Percentiles rank a stretch among this genome's conserved stretches.
phyloP scores from a whole-genome alignment of 1,140 invertebrate species.

The Chrysomallon squamiferum region DNA sequence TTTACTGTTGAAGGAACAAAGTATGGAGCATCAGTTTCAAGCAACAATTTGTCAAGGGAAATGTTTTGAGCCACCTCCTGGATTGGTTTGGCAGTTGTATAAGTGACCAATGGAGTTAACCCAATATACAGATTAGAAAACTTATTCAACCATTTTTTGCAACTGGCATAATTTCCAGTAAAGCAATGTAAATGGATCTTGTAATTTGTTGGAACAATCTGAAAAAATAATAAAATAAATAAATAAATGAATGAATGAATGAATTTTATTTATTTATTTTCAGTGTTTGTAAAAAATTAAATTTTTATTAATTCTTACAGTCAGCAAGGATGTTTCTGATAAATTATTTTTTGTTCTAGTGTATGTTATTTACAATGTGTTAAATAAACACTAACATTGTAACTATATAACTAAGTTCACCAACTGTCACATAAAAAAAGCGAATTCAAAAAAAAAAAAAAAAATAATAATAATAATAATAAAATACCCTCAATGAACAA shows the following conservation, averaged over 20 bases:
- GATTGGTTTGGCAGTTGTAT: constrained; percentile 42
- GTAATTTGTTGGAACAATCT: constrained; percentile 61
- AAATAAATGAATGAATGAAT: background rate
- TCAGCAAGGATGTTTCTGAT: too few relatives aligned
- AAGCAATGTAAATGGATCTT: constrained; percentile 66
- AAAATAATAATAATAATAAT: too few relatives aligned
- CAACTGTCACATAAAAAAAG: too few relatives aligned
- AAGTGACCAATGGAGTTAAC: constrained; percentile 64
- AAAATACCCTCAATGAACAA: too few relatives aligned
- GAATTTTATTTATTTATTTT: too few relatives aligned
- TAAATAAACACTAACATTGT: too few relatives aligned
- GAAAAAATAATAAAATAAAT: constrained; percentile 14
- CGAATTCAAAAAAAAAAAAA: too few relatives aligned
- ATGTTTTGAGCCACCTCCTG: constrained; percentile 59
- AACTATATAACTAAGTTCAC: too few relatives aligned
- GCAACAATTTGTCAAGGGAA: constrained; percentile 61
- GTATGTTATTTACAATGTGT: too few relatives aligned
- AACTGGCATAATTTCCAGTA: constrained; percentile 56
- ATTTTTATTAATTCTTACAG: too few relatives aligned
- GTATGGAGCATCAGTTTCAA: constrained; percentile 68
- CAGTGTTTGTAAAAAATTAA: too few relatives aligned
- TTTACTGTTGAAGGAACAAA: constrained; percentile 55
- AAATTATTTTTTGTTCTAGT: too few relatives aligned
- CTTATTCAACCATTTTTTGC: constrained; percentile 57
- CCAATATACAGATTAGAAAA: constrained; percentile 65